Evolutionary conservation across 37 sponge, comb jelly and placozoan species (phyloP), one percentile per base, ranked within the genome.

Genomic region (Aplysina aerophoba): DNA sequence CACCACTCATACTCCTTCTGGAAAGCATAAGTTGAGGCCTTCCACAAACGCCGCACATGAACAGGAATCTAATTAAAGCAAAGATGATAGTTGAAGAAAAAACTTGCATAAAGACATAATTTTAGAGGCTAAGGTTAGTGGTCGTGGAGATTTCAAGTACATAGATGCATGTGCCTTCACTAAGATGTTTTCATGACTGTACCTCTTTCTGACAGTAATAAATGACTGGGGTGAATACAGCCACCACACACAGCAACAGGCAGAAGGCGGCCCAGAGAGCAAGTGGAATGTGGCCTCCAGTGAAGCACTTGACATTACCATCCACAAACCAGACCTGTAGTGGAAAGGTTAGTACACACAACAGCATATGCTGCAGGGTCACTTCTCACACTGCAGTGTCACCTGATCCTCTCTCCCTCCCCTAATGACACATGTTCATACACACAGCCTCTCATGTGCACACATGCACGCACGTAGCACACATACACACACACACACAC

Each of bases 261-360:
- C 73, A 66, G 22, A 65, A 37, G 5, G 88, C 67, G 27, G 86
- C 86, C 56, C 81, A 56, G 1, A 88, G 31, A 28, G 75, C 89
- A 17, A 92, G 85, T n/a, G 83, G 85, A 55, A 67, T 33, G 67
- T 92, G 92, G 4, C 83, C 57, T 34, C 83, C 92, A 65, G 86
- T 85, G 86, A 92, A 88, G 61, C 92, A 92, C 34, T 40, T 40
- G 17, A 83, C 80, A 17, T 24, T 74, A 0, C 89, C 92, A 85
- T 88, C 61, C 5, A 85, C 53, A 63, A 86, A 88, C 92, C 92
- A 92, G 33, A 85, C 71, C 92, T 92, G 84, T 71, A 35, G 34
- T 3, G 37, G n/a, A 37, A 50, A 8, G n/a, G n/a, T n/a, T n/a
- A n/a, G n/a, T n/a, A n/a, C n/a, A n/a, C n/a, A n/a, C n/a, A n/a